A percentile compares a stretch with the other conserved stretches of the same genome.
Conservation (phyloP, 2,888 invertebrate species). For the Acanthosepion pharaonis region DNA sequence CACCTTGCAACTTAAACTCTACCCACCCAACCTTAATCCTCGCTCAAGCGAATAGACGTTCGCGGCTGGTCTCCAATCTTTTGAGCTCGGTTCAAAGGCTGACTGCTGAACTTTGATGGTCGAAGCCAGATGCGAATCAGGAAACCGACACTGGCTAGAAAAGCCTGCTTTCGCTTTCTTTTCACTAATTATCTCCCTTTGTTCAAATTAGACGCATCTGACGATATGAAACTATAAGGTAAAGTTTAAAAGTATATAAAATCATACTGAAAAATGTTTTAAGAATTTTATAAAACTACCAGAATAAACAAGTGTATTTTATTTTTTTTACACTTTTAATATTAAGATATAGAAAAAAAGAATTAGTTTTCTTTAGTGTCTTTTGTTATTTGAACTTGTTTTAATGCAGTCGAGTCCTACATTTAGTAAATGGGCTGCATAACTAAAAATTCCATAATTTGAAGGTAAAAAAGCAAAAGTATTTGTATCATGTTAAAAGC, state of each 20-base stretch:
- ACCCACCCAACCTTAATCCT: background rate
- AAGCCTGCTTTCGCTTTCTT: background rate
- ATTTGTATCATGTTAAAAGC: no score
- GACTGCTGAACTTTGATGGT: slow-evolving; percentile 18
- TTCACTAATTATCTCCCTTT: slow-evolving; percentile 6
- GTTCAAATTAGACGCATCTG: background rate
- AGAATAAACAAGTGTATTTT: background rate
- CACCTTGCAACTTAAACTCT: slow-evolving; percentile 14
- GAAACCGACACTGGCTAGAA: background rate
- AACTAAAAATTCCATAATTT: no score
- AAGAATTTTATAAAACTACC: background rate
- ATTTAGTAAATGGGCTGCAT: no score
- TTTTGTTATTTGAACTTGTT: no score
- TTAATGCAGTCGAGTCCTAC: no score
- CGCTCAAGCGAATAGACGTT: background rate
- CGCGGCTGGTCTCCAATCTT: slow-evolving; percentile 8
- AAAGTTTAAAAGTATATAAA: background rate
- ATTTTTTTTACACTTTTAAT: background rate
- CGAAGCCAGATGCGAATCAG: background rate
- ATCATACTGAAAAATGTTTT: background rate
- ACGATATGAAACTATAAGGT: background rate
- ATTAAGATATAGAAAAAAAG: no score
- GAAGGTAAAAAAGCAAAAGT: no score
- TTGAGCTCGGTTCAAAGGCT: background rate
- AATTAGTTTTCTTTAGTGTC: no score